Evolutionary conservation across 2,797 vertebrate species (phyloP), one percentile per base, ranked within the genome.

Genomic region (Cichlasoma orientale): DNA sequence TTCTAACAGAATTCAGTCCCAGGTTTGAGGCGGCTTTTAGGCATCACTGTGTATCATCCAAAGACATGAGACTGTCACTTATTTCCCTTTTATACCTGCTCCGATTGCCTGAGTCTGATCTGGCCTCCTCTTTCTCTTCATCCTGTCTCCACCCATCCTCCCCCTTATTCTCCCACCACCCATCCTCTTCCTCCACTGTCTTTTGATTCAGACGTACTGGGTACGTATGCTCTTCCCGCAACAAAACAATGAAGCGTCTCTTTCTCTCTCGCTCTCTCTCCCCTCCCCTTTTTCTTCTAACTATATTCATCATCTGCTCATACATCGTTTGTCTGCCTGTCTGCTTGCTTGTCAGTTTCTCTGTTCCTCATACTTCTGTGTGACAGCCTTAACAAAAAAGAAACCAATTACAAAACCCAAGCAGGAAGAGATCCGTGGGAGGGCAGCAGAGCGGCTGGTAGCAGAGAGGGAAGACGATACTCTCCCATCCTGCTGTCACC

Each of bases 141-240:
- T 94, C 90, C 86, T 95, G 90, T 95, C 92, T 89, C 78, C 79
- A 75, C 85, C 86, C 87, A 82, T 84, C 80, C 90, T 74, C 68
- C 81, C 77, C 69, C 73, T 27, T 69, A 66, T 85, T 82, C 87
- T 81, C 27, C 88, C 78, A 85, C 90, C 86, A 78, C 56, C 79
- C 75, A 76, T 82, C 77, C 74, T 77, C 84, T 61, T 74, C 41
- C 23, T 81, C 74, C 91, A 91, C 94, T 84, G 79, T 94, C 88
- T 92, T 91, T 93, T 92, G 94, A 92, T 92, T 94, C 96, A 97
- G 97, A 97, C 95, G 95, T 97, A 94, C 95, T 97, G 96, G 97
- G 97, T 97, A 97, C 81, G 97, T 97, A 97, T 95, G 93, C 68
- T 90, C 85, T 91, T 80, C 83, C 87, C 47, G 58, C 84, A 84